Percentiles rank a stretch among this genome's conserved stretches.
Conservation (phyloP, 1,140 invertebrate genomes). For the Diplogasteroides magnus region DNA sequence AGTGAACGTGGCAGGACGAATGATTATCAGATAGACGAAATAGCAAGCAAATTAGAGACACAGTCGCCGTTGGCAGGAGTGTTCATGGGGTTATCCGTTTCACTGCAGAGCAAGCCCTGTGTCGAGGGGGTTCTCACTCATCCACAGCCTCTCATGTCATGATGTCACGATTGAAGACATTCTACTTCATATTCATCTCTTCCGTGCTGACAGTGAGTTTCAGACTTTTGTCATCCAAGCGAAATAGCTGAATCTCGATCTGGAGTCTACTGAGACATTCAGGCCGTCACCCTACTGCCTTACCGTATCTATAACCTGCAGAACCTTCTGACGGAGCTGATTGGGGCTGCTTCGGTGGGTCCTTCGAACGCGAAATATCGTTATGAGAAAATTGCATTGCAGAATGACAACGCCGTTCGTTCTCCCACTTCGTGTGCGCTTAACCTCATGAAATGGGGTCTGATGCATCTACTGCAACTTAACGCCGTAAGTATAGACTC, state of each 20-base stretch:
- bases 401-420: neutral
- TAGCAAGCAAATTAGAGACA: no score
- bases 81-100: no score
- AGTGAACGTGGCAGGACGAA: no score
- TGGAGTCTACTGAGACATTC: neutral
- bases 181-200: constrained; percentile 46
- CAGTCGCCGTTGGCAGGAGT: no score
- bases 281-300: neutral
- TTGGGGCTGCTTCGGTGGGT: no score
- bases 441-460: neutral
- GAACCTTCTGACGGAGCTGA: neutral
- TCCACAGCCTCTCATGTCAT: constrained; percentile 12
- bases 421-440: neutral
- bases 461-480: neutral
- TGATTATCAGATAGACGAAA: no score
- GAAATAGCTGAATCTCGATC: no score
- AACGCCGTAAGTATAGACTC: neutral
- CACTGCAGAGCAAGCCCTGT: constrained; percentile 27
- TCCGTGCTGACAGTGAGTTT: constrained; percentile 40
- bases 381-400: neutral
- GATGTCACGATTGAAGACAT: constrained; percentile 39
- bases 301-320: neutral
- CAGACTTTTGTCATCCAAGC: neutral
- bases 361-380: neutral
- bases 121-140: constrained; percentile 8